These are phyloP conservation scores for Chiloscyllium plagiosum DNA, from an alignment of 2,113 vertebrate species.

Conservation along the genomic window DNA sequence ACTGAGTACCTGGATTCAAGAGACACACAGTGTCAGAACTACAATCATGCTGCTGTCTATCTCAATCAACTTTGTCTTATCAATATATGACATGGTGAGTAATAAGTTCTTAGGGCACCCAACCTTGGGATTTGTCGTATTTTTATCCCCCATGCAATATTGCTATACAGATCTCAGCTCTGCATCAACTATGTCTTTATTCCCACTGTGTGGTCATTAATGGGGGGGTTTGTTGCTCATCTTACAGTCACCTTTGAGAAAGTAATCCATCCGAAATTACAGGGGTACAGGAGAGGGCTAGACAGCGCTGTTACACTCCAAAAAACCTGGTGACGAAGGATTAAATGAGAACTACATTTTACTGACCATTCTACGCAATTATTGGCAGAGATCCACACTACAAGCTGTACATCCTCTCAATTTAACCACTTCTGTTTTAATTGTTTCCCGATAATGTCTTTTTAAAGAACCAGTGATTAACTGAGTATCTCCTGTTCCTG, in stretches of 20 bases:
- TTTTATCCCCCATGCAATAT: no score
- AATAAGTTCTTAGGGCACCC: neutral
- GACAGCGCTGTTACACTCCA: neutral
- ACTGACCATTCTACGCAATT: no score
- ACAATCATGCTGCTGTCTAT: neutral
- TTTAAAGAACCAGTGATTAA: no score
- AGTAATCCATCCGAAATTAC: neutral
- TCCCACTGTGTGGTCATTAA: neutral
- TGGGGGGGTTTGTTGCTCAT: neutral
- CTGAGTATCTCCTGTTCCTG: no score
- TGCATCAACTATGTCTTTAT: neutral
- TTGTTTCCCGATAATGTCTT: no score
- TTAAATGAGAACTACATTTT: no score
- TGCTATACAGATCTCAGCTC: no score
- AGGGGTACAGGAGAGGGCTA: neutral
- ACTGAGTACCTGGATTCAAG: constrained; percentile 3
- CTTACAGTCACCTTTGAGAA: neutral
- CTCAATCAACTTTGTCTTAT: neutral
- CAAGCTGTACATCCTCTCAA: no score
- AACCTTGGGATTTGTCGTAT: neutral
- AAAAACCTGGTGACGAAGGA: no score
- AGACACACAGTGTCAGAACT: neutral
- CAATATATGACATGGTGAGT: constrained; percentile 33
- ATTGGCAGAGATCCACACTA: no score
- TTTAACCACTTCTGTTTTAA: no score